These are phyloP conservation scores for Dromiciops gliroides DNA, from an alignment of 2,113 vertebrate species.

Conservation along the genomic window DNA sequence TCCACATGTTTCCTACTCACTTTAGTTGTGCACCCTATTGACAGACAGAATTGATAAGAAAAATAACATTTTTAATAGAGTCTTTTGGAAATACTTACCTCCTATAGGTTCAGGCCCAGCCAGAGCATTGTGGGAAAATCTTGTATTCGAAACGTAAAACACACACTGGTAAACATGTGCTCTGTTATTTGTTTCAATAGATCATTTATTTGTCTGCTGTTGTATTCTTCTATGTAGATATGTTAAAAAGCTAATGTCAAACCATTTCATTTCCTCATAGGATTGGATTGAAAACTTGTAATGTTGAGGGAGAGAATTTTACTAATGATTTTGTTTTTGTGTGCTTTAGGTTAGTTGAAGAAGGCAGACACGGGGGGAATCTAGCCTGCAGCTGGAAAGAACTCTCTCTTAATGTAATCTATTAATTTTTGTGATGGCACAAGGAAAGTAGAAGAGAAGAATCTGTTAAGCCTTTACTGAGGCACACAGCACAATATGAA, in stretches of 20 bases:
- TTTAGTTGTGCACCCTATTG: conserved; percentile 2
- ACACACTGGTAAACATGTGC: background rate
- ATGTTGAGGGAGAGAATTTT: conserved; percentile 29
- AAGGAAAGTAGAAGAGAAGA: background rate
- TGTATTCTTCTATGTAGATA: background rate
- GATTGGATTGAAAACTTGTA: conserved; percentile 41
- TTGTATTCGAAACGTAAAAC: conserved; percentile 39
- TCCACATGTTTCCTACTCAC: conserved; percentile 20
- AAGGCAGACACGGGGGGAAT: conserved; percentile 11
- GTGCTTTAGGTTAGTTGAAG: conserved; percentile 40
- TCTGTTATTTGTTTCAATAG: conserved; percentile 10
- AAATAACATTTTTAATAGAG: conserved; percentile 33
- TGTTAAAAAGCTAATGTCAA: conserved; percentile 22
- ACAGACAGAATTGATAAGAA: conserved; percentile 36
- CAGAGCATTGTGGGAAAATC: conserved; percentile 31
- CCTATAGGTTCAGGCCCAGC: background rate
- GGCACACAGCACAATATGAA: conserved; percentile 15
- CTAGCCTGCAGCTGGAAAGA: conserved; percentile 40
- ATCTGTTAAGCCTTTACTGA: conserved; percentile 41
- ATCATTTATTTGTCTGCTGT: background rate
- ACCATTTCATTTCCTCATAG: conserved; percentile 27
- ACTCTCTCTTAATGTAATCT: background rate
- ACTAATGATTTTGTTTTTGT: conserved; percentile 27
- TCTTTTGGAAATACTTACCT: background rate
- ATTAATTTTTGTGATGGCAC: background rate